Base-by-base conservation (phyloP, 1,140 invertebrate species). In the Aphaenogaster ashmeadi region DNA sequence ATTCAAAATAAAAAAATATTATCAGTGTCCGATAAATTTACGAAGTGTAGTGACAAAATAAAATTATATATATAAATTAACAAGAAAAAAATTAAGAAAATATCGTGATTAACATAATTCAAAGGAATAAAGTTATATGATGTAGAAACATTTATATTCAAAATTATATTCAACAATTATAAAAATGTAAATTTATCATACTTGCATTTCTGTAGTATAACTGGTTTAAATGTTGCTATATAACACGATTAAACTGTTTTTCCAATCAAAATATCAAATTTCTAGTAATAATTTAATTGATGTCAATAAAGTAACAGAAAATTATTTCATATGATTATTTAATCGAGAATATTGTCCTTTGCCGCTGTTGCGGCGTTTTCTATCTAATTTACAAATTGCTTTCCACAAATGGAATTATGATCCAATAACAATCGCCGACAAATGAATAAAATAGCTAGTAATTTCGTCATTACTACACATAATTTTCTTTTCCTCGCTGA, bases 341-440 rank as follows among this genome's bases (percentile, higher is more conserved):
- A 79, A 79, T 79, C 44, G 47, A 64, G 27, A 50, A 33, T 33
- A 62, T 62, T 44, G 56, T 62, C 52, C 52, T 50, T 64, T 47
- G 5, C 21, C 21, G 21, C 5, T 2, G 27, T 54, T 41, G 21
- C 4, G 27, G 27, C 27, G 27, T 27, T 27, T 18, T n/a, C 56
- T 33, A 62, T 79, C 41, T 62, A 36, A 47, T 64, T 78, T 33
- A 79, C 8, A 66, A 79, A 50, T 66, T 79, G 11, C 11, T 52
- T 41, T 47, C 6, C 33, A 36, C 18, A 79, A 78, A 33, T 21
- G 18, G 8, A 64, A 64, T 36, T 50, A 33, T 44, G 47, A 15
- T 66, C 3, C 27, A 38, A 52, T 71, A 58, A 71, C 52, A 56
- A 56, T 71, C 13, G 44, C 11, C 5, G n/a, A 41, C 79, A 56